Conservation (phyloP, 2,113 vertebrate species). For the Gnathonemus echidnorhynchus region DNA sequence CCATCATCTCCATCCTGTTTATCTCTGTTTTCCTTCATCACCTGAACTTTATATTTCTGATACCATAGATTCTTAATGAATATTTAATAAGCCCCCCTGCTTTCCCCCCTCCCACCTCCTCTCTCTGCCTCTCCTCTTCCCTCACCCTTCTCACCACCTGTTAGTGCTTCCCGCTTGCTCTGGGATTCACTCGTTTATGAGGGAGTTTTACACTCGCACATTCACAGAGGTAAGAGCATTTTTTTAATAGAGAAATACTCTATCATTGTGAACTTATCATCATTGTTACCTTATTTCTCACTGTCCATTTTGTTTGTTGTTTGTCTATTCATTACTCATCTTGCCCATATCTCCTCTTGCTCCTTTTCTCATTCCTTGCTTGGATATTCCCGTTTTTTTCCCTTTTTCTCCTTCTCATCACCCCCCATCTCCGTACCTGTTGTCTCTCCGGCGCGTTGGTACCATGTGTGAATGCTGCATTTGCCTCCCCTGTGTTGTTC, state of each 20-base stretch:
- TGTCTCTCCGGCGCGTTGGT: background rate
- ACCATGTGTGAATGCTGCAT: conserved; percentile 5
- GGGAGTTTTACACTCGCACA: conserved; percentile 48
- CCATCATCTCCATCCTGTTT: conserved; percentile 10
- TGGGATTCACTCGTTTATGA: conserved; percentile 52
- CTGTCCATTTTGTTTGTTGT: background rate
- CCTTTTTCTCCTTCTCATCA: background rate
- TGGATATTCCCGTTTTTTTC: background rate
- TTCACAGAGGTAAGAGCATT: conserved; percentile 47
- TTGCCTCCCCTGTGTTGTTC: background rate
- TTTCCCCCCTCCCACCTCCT: conserved; percentile 9
- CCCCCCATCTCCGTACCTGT: conserved; percentile 5
- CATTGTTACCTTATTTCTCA: background rate
- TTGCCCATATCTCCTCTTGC: background rate
- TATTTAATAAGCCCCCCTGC: conserved; percentile 12
- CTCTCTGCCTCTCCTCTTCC: conserved; percentile 24
- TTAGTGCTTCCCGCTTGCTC: conserved; percentile 44
- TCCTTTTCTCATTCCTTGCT: background rate
- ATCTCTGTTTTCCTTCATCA: conserved; percentile 14
- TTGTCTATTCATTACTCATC: background rate
- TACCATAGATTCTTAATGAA: conserved; percentile 45
- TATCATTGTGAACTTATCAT: background rate
- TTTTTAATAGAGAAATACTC: background rate
- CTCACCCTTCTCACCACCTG: conserved; percentile 48
- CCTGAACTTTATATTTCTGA: conserved; percentile 44